Base-by-base conservation (phyloP, 2,797 vertebrate genomes). In the Enteromius fasciolatus region DNA sequence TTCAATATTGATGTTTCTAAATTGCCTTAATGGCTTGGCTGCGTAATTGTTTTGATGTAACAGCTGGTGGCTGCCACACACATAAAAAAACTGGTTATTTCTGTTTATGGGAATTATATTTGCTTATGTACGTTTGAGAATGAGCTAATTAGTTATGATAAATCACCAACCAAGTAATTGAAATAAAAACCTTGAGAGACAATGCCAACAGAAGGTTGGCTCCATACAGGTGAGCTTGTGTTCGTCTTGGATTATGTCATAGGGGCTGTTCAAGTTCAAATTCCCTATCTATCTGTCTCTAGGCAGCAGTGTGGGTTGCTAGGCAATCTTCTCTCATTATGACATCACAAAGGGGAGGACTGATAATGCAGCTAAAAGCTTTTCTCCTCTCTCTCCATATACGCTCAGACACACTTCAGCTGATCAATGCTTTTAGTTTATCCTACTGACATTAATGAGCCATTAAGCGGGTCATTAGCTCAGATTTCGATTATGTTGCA, bases 291-390 rank as follows among this genome's bases (percentile, higher is more conserved):
- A 66, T 77, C 15, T 15, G 74, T 69, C 15, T 83, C 81, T 11
- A 83, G 41, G 81, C 81, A 77, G 81, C 81, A 77, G 81, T 78
- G 54, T 59, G 66, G 66, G 81, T 83, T 83, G 81, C 81, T 83
- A 83, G 75, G 81, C 75, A 77, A 83, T 83, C 74, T 77, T 63
- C 39, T 83, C 52, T 83, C 54, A 83, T 83, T 83, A 77, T 83
- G 81, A 83, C 81, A 86, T 80, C 73, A 75, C 70, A 83, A 79
- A 79, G 69, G 75, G 75, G 46, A 31, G 70, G 76, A 70, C 59
- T 76, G 84, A 80, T 80, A 78, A 78, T 59, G 44, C 52, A 14
- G 70, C 67, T 72, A 69, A 41, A 57, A 63, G 75, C 67, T 57
- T 76, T 59, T 78, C 76, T 70, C 25, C 31, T 15, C n/a, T 63